These are phyloP conservation scores for Xyrauchen texanus DNA, from an alignment of 2,113 vertebrate species.

Conservation along the genomic window DNA sequence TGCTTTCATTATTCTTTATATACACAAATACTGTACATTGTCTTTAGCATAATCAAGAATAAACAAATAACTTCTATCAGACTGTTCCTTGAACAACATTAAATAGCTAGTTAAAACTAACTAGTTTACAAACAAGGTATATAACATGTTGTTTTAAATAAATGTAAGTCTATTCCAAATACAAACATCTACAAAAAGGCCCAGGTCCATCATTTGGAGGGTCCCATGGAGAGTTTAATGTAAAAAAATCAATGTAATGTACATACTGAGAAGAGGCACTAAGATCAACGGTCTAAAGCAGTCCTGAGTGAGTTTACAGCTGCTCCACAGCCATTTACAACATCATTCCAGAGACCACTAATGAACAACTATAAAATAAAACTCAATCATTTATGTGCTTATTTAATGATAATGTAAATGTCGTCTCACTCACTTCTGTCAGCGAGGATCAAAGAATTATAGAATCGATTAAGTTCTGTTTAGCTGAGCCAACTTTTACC, in stretches of 20 bases:
- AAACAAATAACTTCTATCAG: constrained; percentile 6
- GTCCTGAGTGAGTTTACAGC: constrained; percentile 43
- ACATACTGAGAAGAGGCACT: constrained; percentile 31
- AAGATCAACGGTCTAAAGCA: constrained; percentile 15
- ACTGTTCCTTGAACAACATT: neutral
- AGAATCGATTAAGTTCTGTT: too few relatives aligned
- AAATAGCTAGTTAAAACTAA: neutral
- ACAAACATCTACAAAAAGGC: constrained; percentile 26
- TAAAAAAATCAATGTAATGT: constrained; percentile 34
- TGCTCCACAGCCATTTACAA: constrained; percentile 18
- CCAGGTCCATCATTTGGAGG: neutral
- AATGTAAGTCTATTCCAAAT: neutral
- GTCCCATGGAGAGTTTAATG: neutral
- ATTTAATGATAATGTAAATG: too few relatives aligned
- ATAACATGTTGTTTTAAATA: constrained; percentile 10
- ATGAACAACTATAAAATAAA: too few relatives aligned
- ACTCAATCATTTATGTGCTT: too few relatives aligned
- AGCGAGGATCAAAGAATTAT: too few relatives aligned
- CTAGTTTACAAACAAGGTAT: constrained; percentile 5
- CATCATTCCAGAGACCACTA: too few relatives aligned
- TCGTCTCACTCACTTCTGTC: too few relatives aligned
- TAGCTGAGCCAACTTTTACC: too few relatives aligned
- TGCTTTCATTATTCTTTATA: neutral
- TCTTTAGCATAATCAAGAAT: neutral
- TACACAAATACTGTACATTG: constrained; percentile 13